A percentile compares a stretch with the other conserved stretches of the same genome.
Evolutionary conservation across 2,797 vertebrate species (phyloP).

Genomic region (Acomys russatus): DNA sequence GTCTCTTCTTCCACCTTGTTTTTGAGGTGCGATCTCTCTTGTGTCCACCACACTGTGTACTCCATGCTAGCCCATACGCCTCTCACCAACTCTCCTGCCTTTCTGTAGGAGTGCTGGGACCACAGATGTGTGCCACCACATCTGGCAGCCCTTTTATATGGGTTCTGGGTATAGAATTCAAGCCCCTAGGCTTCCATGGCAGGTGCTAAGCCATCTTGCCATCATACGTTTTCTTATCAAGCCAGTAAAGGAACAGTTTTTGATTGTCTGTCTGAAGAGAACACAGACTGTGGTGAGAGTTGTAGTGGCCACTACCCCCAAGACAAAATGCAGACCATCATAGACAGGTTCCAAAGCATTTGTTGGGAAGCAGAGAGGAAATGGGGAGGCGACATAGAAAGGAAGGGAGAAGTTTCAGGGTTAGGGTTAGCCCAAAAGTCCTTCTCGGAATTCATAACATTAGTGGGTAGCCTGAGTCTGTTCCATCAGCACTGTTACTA

Average conservation of each 20-base stretch:
- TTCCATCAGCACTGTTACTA: not conserved
- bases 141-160: not conserved
- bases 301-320: not conserved
- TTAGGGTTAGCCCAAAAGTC: not conserved
- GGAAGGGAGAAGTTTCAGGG: not conserved
- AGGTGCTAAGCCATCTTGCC: not conserved
- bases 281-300: not conserved
- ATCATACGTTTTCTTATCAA: not conserved
- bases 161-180: not conserved
- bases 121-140: too few relatives aligned
- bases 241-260: not conserved
- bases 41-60: not conserved
- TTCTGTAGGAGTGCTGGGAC: not conserved
- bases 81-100: not conserved
- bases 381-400: not conserved
- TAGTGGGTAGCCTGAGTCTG: not conserved
- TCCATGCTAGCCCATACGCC: not conserved
- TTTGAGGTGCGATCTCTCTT: not conserved
- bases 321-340: not conserved
- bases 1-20: not conserved
- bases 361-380: not conserved
- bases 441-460: not conserved
- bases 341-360: not conserved
- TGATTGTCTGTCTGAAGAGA: not conserved
- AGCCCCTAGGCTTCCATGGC: not conserved